Base-by-base conservation (phyloP, 2,797 vertebrate genomes). In the Acipenser oxyrinchus region DNA sequence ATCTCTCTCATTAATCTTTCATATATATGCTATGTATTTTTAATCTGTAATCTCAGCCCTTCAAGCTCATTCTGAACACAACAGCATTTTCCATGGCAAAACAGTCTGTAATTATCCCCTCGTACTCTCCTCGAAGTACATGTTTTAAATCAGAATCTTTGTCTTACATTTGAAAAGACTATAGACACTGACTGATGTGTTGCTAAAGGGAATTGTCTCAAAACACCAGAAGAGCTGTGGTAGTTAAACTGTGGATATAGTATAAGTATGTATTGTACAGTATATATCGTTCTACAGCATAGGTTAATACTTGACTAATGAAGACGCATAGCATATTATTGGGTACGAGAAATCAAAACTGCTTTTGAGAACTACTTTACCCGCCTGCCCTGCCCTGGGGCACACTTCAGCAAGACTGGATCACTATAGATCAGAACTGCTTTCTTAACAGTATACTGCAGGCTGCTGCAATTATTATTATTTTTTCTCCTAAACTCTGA, bases 1-100 rank as follows among this genome's bases (percentile, higher is more conserved):
- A 65, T 75, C 9, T 68, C 1, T 63, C 67, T 79, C 77, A 75
- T 78, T 75, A 82, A 79, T 80, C 72, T 78, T 76, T 49, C 49
- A 70, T 67, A 66, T 62, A 7, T 68, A 48, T 67, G 66, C 65
- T 10, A 69, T 77, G 70, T 66, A 71, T 78, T 78, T 82, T 83
- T 81, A 78, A 82, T 76, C 63, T 69, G 62, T 71, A 68, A 74
- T 73, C 72, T 65, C 68, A 70, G 66, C 52, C 69, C 72, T 78
- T 60, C 51, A 18, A 51, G 52, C 55, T 48, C 8, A 37, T 13
- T 37, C 5, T 11, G 12, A 58, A 57, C 15, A 64, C 62, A 67
- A 64, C 66, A 67, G 66, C 55, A 60, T 13, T n/a, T 59, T 51
- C 49, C 13, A 59, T 9, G 18, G 57, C 23, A n/a, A 49, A 50